Evolutionary conservation across 1,140 invertebrate species (phyloP).

Genomic region (Penaeus indicus): DNA sequence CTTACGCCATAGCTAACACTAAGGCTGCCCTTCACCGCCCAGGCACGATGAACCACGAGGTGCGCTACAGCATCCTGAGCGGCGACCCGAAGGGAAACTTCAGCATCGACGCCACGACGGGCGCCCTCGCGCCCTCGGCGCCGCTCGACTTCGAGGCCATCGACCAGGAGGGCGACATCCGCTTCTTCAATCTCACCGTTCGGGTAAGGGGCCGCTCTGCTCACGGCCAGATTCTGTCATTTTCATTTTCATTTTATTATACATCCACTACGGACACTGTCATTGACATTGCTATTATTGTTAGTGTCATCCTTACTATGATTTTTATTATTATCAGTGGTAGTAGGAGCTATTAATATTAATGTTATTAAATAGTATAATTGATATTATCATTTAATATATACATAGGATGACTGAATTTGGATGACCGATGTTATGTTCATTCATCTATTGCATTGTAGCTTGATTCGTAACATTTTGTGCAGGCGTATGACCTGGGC

Average conservation of each 20-base stretch:
- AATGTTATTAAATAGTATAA: too few species aligned
- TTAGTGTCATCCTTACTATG: too few species aligned
- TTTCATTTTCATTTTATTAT: too few species aligned
- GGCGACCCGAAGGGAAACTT: slow-evolving; percentile 83
- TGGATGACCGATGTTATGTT: background rate
- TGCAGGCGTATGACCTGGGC: slow-evolving; percentile 82
- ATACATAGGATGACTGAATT: too few species aligned
- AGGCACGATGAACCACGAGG: slow-evolving; percentile 88
- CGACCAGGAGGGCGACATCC: slow-evolving; percentile 75
- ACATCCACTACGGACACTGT: too few species aligned
- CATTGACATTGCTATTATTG: too few species aligned
- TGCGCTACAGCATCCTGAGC: slow-evolving; percentile 84
- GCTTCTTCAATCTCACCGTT: slow-evolving; percentile 82
- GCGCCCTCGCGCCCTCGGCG: slow-evolving; percentile 78
- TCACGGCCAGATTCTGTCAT: background rate
- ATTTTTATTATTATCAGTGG: too few species aligned
- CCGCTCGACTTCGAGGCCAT: slow-evolving; percentile 85
- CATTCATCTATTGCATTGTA: too few species aligned
- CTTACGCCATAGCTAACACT: slow-evolving; percentile 4
- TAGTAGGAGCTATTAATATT: too few species aligned
- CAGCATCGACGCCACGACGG: slow-evolving; percentile 81
- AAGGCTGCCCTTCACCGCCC: slow-evolving; percentile 24
- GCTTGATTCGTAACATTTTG: background rate
- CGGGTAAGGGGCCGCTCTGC: slow-evolving; percentile 67
- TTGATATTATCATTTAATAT: too few species aligned